phyloP scores from a whole-genome alignment of 2,113 vertebrate species.

The Callaeas wilsoni region DNA sequence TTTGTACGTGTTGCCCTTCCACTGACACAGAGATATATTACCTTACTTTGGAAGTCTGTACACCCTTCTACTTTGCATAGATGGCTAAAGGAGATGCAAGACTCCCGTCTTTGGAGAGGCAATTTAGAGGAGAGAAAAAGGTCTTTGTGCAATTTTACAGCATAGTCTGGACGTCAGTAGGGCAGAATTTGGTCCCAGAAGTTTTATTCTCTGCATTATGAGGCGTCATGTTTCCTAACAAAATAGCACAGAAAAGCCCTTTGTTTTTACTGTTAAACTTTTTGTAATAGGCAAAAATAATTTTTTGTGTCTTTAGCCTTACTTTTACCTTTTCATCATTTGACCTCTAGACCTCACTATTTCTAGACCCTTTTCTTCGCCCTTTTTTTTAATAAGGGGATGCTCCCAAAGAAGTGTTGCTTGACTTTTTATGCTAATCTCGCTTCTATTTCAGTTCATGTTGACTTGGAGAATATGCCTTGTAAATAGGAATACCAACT shows the following conservation, averaged over 20 bases:
- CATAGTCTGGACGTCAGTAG: background rate
- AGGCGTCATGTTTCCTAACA: background rate
- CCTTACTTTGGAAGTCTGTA: conserved; percentile 57
- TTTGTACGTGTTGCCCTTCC: conserved; percentile 51
- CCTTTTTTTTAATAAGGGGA: background rate
- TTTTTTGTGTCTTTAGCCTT: background rate
- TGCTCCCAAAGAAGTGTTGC: background rate
- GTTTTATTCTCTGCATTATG: background rate
- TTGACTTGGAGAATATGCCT: conserved; percentile 39
- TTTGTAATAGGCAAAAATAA: background rate
- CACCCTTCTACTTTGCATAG: conserved; percentile 57
- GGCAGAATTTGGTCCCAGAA: background rate
- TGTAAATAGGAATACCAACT: conserved; percentile 20
- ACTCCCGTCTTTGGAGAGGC: conserved; percentile 26
- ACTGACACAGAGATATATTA: conserved; percentile 62
- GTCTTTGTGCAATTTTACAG: conserved; percentile 8
- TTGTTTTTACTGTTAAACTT: background rate
- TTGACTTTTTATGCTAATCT: conserved; percentile 28
- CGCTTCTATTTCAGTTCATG: background rate
- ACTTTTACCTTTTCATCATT: background rate
- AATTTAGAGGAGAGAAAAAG: conserved; percentile 54
- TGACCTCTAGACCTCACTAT: background rate
- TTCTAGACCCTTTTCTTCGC: background rate
- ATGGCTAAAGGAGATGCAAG: conserved; percentile 57
- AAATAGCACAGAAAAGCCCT: background rate